Evolutionary conservation across 2,888 invertebrate species (phyloP), one percentile per base, ranked within the genome.

Genomic region (Meandrusa payeni): DNA sequence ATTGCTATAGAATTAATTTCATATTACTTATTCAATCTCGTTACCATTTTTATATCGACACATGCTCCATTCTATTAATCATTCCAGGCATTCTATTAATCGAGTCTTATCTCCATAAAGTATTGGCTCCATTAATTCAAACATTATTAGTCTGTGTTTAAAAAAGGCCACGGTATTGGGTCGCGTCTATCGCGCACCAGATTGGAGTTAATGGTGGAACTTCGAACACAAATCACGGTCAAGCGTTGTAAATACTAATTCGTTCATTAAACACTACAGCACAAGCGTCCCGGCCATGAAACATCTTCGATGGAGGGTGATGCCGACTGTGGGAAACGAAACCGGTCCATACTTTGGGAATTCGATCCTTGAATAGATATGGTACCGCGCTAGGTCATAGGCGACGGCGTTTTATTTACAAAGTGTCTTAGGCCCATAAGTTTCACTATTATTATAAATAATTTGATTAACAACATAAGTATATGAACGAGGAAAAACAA

Each of bases 251-350:
- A 41, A 41, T 41, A 41, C 41, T 41, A 41, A 41, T 41, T 34
- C 41, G 20, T 41, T 41, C 22, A 41, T 41, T 41, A 41, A 41
- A 41, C 33, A 41, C 26, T 20, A 20, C 26, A 33, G 19, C 12
- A 27, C 15, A 15, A 33, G 27, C 33, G 26, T 41, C 41, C 34
- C 41, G 36, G 29, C 28, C 6, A 11, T 29, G 17, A 28, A 20
- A 17, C 36, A 34, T 42, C 41, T 36, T 34, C 41, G 41, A 20
- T 6, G 23, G 28, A 36, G 41, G 34, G 27, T 36, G 41, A 23
- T 34, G 23, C 37, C 17, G 33, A 24, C 45, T 48, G 55, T 56
- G 55, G 55, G 55, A 56, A 52, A 50, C 42, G 20, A 28, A 52
- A 56, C 55, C 55, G 54, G 55, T 56, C 45, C 3, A 2, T 28